Evolutionary conservation across 2,888 invertebrate species (phyloP).

Genomic region (Hydriomena furcata): DNA sequence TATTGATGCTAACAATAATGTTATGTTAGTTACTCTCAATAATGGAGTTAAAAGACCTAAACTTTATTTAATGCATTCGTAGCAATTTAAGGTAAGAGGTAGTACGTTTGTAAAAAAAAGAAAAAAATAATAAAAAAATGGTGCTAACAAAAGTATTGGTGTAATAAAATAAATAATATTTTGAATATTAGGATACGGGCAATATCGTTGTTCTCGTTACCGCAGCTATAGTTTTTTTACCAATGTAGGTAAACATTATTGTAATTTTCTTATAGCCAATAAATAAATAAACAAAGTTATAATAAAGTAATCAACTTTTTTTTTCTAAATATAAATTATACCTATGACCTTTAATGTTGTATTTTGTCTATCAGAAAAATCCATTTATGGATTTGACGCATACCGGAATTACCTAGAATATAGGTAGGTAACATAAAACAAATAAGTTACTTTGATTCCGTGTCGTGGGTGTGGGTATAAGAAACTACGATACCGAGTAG

Average conservation of each 20-base stretch:
- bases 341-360: no score
- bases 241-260: constrained; percentile 56
- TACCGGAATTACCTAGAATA: no score
- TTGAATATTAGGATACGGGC: constrained; percentile 62
- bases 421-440: no score
- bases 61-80: constrained; percentile 71
- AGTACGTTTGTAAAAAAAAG: constrained; percentile 71
- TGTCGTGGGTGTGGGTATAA: no score
- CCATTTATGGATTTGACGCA: no score
- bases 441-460: no score
- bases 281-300: no score
- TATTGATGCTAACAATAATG: constrained; percentile 56
- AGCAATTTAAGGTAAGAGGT: constrained; percentile 72
- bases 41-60: constrained; percentile 66
- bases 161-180: constrained; percentile 61
- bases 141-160: constrained; percentile 79
- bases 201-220: constrained; percentile 68
- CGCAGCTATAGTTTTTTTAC: constrained; percentile 71
- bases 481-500: no score
- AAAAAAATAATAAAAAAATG: constrained; percentile 66
- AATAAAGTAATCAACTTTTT: constrained; percentile 44
- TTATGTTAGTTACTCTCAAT: constrained; percentile 56
- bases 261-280: constrained; percentile 67
- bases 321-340: no score
- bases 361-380: background rate